Evolutionary conservation across 2,888 invertebrate genomes (phyloP).

Genomic region (Axea sp.): DNA sequence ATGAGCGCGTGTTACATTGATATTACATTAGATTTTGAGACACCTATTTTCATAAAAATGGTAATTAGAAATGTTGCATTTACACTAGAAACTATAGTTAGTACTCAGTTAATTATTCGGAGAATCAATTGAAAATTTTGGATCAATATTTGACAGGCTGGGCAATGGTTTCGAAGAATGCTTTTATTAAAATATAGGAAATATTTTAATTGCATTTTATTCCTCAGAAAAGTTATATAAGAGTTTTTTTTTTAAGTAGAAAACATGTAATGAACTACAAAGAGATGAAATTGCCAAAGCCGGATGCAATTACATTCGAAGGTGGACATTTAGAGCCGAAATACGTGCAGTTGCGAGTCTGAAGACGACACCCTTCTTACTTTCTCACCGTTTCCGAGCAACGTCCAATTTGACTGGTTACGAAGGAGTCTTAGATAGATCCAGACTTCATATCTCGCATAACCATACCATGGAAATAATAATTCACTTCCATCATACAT

Average conservation of each 20-base stretch:
- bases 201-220: too few species aligned
- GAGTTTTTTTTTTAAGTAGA: too few species aligned
- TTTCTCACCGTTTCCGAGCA: slow-evolving; percentile 61
- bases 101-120: too few species aligned
- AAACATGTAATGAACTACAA: slow-evolving; percentile 47
- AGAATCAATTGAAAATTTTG: too few species aligned
- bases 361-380: slow-evolving; percentile 61
- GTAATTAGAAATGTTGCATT: slow-evolving; percentile 15
- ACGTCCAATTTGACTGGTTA: slow-evolving; percentile 65
- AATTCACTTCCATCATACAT: slow-evolving; percentile 34
- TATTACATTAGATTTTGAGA: slow-evolving; percentile 40
- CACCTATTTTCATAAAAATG: slow-evolving; percentile 14
- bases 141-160: too few species aligned
- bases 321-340: slow-evolving; percentile 57
- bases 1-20: slow-evolving; percentile 60
- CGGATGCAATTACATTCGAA: slow-evolving; percentile 60
- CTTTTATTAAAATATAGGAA: too few species aligned
- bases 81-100: too few species aligned
- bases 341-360: slow-evolving; percentile 45
- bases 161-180: too few species aligned
- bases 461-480: slow-evolving; percentile 49
- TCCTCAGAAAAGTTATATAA: too few species aligned
- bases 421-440: slow-evolving; percentile 54
- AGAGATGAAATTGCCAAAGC: slow-evolving; percentile 35
- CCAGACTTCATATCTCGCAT: slow-evolving; percentile 30